phyloP scores from a whole-genome alignment of 2,797 vertebrate species.

The Amblyraja radiata region DNA sequence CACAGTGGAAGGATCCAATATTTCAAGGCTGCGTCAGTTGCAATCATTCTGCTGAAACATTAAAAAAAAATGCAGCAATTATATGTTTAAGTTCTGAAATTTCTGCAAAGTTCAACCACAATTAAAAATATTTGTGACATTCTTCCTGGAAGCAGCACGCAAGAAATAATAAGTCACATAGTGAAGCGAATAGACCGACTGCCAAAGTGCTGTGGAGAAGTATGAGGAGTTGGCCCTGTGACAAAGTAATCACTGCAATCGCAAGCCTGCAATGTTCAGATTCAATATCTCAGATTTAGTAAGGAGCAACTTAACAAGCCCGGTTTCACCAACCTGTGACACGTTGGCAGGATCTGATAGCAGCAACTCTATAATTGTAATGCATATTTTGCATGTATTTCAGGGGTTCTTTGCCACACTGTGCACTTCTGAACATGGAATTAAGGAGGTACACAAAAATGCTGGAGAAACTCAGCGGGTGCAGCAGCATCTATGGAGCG shows the following conservation, averaged over 20 bases:
- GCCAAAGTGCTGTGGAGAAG: neutral
- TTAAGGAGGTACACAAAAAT: too few species aligned
- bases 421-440: neutral
- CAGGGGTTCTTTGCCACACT: neutral
- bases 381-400: neutral
- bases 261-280: neutral
- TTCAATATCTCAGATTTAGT: neutral
- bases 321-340: neutral
- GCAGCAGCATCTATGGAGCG: too few species aligned
- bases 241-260: neutral
- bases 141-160: neutral
- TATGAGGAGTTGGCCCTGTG: neutral
- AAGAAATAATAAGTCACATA: neutral
- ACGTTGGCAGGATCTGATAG: too few species aligned
- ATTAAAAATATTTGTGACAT: neutral
- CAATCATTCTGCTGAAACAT: neutral
- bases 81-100: neutral
- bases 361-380: too few species aligned
- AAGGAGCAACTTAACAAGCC: neutral
- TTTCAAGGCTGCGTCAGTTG: neutral
- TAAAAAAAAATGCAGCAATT: neutral
- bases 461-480: too few species aligned
- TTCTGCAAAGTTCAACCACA: neutral
- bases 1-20: neutral
- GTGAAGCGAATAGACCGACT: neutral